Conservation (phyloP, 2,888 invertebrate species). For the Operophtera brumata region DNA sequence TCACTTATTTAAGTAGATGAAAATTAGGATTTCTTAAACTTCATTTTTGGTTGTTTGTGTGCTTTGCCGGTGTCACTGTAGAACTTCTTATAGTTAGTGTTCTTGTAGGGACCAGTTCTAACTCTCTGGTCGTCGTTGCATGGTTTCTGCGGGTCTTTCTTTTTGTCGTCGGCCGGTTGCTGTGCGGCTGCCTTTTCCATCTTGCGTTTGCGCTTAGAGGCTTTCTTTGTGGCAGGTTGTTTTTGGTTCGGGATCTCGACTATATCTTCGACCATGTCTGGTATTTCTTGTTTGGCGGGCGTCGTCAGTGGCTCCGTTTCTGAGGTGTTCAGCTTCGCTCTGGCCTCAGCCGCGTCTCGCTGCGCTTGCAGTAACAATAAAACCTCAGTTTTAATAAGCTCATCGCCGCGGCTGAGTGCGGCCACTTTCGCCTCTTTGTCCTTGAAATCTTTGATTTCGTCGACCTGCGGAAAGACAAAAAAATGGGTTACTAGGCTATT, state of each 20-base stretch:
- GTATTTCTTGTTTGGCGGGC: not conserved
- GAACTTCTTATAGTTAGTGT: constrained; percentile 59
- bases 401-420: constrained; percentile 56
- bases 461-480: constrained; percentile 43
- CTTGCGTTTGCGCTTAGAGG: constrained; percentile 48
- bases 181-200: constrained; percentile 36
- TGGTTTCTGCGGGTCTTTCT: constrained; percentile 33
- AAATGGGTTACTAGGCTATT: not conserved
- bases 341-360: constrained; percentile 22
- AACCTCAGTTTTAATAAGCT: constrained; percentile 57
- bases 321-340: not conserved
- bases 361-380: constrained; percentile 53
- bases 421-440: constrained; percentile 62
- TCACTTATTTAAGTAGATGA: constrained; percentile 29
- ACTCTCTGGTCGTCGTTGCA: constrained; percentile 35
- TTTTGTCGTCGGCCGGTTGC: constrained; percentile 28
- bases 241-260: not conserved
- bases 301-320: not conserved
- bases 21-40: constrained; percentile 57
- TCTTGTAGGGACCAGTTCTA: constrained; percentile 52
- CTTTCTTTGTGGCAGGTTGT: constrained; percentile 27
- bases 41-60: constrained; percentile 54
- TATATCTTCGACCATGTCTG: not conserved
- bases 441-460: constrained; percentile 58
- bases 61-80: constrained; percentile 49